Conservation (phyloP, 2,113 vertebrate genomes). For the Perca flavescens region DNA sequence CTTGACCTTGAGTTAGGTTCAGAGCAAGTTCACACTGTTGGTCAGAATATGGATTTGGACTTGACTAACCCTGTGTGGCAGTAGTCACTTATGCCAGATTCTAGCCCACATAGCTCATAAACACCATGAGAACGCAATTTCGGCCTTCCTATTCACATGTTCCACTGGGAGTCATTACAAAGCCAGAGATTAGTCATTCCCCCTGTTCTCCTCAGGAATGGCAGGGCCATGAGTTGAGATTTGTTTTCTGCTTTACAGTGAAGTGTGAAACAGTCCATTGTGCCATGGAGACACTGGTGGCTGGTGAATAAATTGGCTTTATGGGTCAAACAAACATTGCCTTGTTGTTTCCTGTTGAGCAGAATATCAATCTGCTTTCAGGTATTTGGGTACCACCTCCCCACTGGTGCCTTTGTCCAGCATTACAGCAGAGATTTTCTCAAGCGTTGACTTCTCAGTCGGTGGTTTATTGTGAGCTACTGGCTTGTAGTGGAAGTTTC, state of each 20-base stretch:
- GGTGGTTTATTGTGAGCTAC: conserved; percentile 15
- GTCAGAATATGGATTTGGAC: background rate
- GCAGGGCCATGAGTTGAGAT: conserved; percentile 28
- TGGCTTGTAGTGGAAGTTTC: background rate
- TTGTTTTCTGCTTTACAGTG: background rate
- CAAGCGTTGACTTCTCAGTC: conserved; percentile 20
- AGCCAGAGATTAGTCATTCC: conserved; percentile 38
- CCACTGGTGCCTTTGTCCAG: conserved; percentile 44
- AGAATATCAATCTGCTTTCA: conserved; percentile 64
- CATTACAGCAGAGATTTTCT: conserved; percentile 18
- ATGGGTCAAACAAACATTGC: conserved; percentile 61
- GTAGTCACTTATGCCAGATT: background rate
- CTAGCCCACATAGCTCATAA: background rate
- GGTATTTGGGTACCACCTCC: conserved; percentile 67
- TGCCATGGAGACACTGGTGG: conserved; percentile 52
- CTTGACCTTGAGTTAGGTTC: background rate
- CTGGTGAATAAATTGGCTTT: conserved; percentile 68
- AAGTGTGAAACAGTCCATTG: conserved; percentile 59
- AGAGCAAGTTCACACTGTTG: background rate
- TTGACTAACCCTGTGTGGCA: background rate
- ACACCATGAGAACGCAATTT: background rate
- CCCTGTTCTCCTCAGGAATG: conserved; percentile 25
- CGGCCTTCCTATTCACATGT: background rate
- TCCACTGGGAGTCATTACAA: conserved; percentile 37
- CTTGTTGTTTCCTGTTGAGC: conserved; percentile 60